These are phyloP conservation scores for Spodoptera exigua DNA, from an alignment of 2,888 invertebrate genomes.

Conservation along the genomic window DNA sequence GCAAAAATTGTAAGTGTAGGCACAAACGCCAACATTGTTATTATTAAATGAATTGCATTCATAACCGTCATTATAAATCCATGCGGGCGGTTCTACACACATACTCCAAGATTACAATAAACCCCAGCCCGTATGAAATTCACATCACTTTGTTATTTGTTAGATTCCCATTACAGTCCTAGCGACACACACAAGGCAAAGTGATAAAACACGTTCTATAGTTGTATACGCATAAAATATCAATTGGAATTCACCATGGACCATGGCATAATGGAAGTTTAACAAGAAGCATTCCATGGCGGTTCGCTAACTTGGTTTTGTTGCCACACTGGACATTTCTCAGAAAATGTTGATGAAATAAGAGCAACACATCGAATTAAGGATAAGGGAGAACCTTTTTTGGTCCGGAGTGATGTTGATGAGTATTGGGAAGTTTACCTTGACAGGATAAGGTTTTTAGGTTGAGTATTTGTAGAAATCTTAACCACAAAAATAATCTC, in stretches of 20 bases:
- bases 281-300: constrained; percentile 17
- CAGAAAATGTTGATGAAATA: constrained; percentile 24
- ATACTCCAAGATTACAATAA: no score
- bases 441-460: no score
- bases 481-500: no score
- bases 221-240: constrained; percentile 11
- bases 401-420: background rate
- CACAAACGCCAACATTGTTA: no score
- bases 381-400: constrained; percentile 18
- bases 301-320: constrained; percentile 14
- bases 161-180: background rate
- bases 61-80: no score
- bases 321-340: constrained; percentile 25
- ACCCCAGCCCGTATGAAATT: no score
- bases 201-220: constrained; percentile 11
- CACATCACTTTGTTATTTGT: background rate
- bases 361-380: constrained; percentile 14
- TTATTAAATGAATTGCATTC: no score
- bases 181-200: constrained; percentile 9
- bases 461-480: no score
- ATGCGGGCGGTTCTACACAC: no score
- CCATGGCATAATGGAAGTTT: constrained; percentile 11
- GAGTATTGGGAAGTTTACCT: background rate
- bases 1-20: no score
- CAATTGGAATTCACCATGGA: constrained; percentile 30